Conservation (phyloP, 2,797 vertebrate genomes). For the Pseudocheirus occidentalis region DNA sequence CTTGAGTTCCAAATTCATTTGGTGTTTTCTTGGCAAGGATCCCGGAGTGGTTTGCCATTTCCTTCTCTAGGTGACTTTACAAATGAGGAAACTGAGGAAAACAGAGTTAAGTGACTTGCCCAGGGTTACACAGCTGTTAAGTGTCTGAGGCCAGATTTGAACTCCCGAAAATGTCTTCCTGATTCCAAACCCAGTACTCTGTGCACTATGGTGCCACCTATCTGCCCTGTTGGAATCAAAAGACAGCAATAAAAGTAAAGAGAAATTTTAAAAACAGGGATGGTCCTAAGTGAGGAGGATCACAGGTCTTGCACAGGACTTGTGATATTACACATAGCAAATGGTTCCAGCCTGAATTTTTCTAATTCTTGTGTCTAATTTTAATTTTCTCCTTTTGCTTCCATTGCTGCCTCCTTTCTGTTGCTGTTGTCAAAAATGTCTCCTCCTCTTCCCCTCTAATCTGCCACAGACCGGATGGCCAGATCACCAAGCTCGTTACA, state of each 20-base stretch:
- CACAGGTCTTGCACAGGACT: background rate
- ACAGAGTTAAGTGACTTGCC: background rate
- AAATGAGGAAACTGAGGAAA: background rate
- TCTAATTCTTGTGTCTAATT: slow-evolving; percentile 4
- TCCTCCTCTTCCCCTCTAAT: background rate
- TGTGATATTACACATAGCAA: background rate
- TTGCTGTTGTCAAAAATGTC: background rate
- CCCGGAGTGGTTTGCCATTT: background rate
- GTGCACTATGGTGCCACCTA: background rate
- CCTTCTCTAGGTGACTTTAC: background rate
- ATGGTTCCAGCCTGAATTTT: background rate
- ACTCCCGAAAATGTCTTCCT: background rate
- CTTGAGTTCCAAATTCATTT: no score
- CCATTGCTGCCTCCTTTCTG: background rate
- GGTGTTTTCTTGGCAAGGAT: background rate
- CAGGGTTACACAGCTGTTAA: background rate
- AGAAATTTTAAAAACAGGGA: background rate
- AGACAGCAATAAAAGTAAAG: background rate
- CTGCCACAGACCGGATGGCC: background rate
- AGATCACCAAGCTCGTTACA: slow-evolving; percentile 11
- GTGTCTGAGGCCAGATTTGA: background rate
- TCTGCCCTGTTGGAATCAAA: background rate
- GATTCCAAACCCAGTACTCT: background rate
- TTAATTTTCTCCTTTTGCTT: slow-evolving; percentile 4
- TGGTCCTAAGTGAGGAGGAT: background rate